These are phyloP conservation scores for Aselliscus stoliczkanus DNA, from an alignment of 2,797 vertebrate species.

Conservation along the genomic window DNA sequence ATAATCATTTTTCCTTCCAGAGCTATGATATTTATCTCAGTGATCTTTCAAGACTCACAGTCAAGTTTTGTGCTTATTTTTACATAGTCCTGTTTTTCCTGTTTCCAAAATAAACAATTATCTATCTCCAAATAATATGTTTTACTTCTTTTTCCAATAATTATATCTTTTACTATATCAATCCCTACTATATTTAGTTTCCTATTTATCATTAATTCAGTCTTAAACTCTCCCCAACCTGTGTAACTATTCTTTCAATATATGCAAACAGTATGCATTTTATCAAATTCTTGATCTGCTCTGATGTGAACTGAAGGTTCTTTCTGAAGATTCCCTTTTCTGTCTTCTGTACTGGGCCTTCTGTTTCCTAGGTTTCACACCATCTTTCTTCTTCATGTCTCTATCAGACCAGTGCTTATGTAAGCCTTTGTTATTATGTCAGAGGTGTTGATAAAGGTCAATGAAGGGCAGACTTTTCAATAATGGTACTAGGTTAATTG, in stretches of 20 bases:
- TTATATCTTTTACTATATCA: not conserved
- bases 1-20: not conserved
- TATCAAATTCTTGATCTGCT: not conserved
- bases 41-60: not conserved
- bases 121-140: not conserved
- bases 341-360: no score
- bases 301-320: not conserved
- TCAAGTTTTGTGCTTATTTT: not conserved
- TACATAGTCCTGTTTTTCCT: not conserved
- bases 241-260: not conserved
- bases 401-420: not conserved
- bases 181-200: not conserved
- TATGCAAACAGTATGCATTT: not conserved
- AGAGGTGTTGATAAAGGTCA: not conserved
- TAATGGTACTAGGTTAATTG: not conserved
- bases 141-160: not conserved
- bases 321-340: not conserved
- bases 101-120: not conserved
- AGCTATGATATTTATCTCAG: not conserved
- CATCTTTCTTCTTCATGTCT: not conserved
- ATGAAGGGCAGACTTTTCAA: not conserved
- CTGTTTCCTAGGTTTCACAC: not conserved
- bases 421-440: not conserved
- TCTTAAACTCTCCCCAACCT: not conserved
- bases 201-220: not conserved